Evolutionary conservation across 2,797 vertebrate species (phyloP).

Genomic region (Onychomys torridus): DNA sequence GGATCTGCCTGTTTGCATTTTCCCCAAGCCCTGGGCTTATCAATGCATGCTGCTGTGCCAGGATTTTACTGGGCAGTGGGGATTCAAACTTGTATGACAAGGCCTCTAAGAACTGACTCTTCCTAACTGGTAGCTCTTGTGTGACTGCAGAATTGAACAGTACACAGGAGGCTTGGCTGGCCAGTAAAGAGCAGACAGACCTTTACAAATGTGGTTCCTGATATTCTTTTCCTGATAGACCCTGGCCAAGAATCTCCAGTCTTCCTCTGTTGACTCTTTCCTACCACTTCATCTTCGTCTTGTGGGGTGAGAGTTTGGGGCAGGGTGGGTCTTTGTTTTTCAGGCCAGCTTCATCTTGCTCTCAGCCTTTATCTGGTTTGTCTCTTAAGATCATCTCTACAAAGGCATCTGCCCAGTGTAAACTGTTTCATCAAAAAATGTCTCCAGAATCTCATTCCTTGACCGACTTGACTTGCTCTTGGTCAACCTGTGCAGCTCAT

Average conservation of each 20-base stretch:
- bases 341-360: background rate
- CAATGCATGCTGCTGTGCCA: no score
- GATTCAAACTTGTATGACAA: background rate
- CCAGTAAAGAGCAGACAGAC: background rate
- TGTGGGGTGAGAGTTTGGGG: background rate
- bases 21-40: no score
- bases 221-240: background rate
- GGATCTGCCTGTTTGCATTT: background rate
- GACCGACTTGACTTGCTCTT: background rate
- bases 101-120: background rate
- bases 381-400: background rate
- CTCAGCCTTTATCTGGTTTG: background rate
- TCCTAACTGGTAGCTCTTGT: background rate
- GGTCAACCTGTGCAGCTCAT: background rate
- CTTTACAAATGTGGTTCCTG: background rate
- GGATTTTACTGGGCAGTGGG: no score
- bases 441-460: background rate
- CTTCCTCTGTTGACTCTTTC: background rate
- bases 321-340: background rate
- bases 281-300: background rate
- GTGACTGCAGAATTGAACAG: background rate
- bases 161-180: background rate
- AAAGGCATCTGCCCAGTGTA: background rate
- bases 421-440: background rate
- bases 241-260: background rate